phyloP scores from a whole-genome alignment of 2,888 invertebrate species.

The Eilema sororculum region DNA sequence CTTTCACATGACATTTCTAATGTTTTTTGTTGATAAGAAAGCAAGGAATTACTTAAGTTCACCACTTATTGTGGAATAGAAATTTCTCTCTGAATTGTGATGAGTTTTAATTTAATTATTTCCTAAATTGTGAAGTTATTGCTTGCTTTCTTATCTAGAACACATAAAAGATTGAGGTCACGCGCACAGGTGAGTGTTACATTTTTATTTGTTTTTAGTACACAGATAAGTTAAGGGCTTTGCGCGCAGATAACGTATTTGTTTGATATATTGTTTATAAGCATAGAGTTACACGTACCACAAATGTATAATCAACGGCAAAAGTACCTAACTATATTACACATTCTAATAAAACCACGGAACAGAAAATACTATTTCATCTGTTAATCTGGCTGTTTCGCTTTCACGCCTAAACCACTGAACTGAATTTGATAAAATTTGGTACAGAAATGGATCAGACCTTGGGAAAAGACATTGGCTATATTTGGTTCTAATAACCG shows the following conservation, averaged over 20 bases:
- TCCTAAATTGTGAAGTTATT: conserved; percentile 67
- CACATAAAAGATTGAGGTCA: conserved; percentile 76
- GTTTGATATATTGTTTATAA: conserved; percentile 50
- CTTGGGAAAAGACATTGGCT: too few relatives aligned
- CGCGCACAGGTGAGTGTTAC: conserved; percentile 72
- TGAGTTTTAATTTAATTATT: conserved; percentile 67
- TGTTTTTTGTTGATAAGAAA: conserved; percentile 70
- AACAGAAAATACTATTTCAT: too few relatives aligned
- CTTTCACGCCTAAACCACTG: too few relatives aligned
- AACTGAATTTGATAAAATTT: too few relatives aligned
- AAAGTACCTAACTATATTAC: background rate
- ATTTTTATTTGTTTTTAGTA: conserved; percentile 70
- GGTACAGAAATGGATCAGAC: too few relatives aligned
- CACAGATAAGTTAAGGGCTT: conserved; percentile 61
- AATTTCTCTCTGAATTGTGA: conserved; percentile 83
- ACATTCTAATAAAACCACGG: too few relatives aligned
- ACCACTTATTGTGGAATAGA: conserved; percentile 78
- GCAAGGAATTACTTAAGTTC: conserved; percentile 73
- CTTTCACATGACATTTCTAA: conserved; percentile 56
- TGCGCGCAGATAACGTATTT: conserved; percentile 52
- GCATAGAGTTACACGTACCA: conserved; percentile 27
- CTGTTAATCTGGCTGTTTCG: too few relatives aligned
- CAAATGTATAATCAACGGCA: background rate
- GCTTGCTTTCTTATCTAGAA: conserved; percentile 85
- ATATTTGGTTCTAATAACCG: too few relatives aligned